Percentiles rank a stretch among this genome's conserved stretches.
These are phyloP conservation scores for Cathartes aura DNA, from an alignment of 2,113 vertebrate genomes.

Conservation along the genomic window DNA sequence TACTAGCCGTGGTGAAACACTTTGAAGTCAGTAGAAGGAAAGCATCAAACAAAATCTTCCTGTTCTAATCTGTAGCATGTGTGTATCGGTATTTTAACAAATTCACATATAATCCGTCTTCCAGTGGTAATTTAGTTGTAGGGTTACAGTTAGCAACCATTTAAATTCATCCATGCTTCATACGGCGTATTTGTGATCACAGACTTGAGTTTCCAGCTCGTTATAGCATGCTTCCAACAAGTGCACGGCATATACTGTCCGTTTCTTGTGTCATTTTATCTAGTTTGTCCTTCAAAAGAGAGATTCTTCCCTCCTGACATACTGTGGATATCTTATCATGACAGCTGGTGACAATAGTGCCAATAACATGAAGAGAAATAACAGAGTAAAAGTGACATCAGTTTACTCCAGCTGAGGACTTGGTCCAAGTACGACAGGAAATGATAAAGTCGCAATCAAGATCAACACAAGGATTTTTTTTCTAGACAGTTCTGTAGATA, in stretches of 20 bases:
- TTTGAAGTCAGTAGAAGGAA: neutral
- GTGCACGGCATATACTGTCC: neutral
- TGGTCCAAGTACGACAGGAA: neutral
- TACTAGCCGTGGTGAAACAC: neutral
- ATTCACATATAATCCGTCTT: neutral
- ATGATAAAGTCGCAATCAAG: neutral
- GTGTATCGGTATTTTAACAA: neutral
- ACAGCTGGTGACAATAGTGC: neutral
- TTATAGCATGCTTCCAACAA: neutral
- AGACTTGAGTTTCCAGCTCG: fast-evolving
- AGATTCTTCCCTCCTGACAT: neutral
- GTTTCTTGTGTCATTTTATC: neutral
- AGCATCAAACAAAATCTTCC: neutral
- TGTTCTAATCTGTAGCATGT: neutral
- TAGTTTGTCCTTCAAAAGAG: neutral
- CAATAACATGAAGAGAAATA: neutral
- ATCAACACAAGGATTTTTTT: neutral
- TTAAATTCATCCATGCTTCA: neutral
- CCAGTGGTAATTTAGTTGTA: neutral
- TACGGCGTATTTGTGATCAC: neutral
- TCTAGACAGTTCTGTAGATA: neutral
- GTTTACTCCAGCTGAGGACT: neutral
- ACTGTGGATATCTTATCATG: neutral
- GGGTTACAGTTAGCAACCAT: neutral
- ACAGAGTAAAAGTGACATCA: neutral